Evolutionary conservation across 2,797 vertebrate genomes (phyloP).

Genomic region (Spinus pinus): DNA sequence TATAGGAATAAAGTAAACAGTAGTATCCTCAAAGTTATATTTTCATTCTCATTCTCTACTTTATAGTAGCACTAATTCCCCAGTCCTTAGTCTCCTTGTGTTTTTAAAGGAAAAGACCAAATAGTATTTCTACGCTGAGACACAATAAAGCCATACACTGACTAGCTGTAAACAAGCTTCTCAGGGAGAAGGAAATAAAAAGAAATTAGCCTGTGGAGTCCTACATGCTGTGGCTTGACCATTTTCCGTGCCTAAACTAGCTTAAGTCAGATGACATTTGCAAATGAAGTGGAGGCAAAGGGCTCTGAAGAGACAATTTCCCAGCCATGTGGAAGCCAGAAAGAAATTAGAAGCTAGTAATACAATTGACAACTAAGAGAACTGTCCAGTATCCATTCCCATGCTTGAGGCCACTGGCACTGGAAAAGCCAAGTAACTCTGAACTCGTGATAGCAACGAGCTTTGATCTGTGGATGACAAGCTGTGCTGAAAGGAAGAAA

Average conservation of each 20-base stretch:
- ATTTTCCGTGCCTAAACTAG: not conserved
- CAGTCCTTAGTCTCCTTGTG: not conserved
- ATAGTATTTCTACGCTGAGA: not conserved
- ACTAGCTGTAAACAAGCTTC: not conserved
- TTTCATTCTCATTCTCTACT: not conserved
- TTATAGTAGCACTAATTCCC: not conserved
- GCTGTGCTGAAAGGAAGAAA: not conserved
- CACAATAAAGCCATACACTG: accelerated
- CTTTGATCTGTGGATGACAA: not conserved
- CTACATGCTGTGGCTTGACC: not conserved
- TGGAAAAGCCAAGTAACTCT: not conserved
- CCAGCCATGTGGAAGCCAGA: not conserved
- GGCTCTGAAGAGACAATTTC: not conserved
- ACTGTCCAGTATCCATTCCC: not conserved
- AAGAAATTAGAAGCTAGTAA: not conserved
- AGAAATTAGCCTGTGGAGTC: not conserved
- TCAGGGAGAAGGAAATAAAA: not conserved
- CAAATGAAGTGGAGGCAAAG: not conserved
- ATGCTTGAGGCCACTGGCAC: not conserved
- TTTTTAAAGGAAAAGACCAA: not conserved
- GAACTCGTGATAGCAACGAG: not conserved
- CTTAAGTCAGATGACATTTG: not conserved
- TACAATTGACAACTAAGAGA: not conserved
- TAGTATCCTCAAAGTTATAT: not conserved
- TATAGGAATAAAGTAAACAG: not conserved